Evolutionary conservation across 1,140 invertebrate genomes (phyloP), one percentile per base, ranked within the genome.

Genomic region (Daktulosphaira vitifoliae): DNA sequence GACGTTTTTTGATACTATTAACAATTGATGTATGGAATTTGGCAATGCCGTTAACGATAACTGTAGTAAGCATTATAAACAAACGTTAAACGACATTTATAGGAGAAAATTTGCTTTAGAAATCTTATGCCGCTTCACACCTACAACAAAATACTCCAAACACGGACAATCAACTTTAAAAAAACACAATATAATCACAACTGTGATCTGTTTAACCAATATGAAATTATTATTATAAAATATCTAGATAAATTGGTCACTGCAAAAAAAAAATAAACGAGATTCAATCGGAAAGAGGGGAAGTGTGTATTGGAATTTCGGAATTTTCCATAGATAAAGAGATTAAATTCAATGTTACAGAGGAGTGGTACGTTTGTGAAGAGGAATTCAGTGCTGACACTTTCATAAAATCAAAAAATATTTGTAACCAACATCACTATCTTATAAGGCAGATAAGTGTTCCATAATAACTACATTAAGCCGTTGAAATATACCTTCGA

Each of bases 301-400:
- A 46, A 25, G 56, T 62, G 56, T 62, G 56, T 62, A 62, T 62
- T 37, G 56, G 56, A 62, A 62, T 62, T 62, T 62, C 42, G 42
- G 56, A 62, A 62, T 62, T 62, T 62, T 62, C 56, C 42, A 62
- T 62, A 62, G 56, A 62, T 62, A 62, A 62, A 62, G 56, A 62
- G 56, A 62, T 48, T 62, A 48, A 48, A 62, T 6, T 11, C 29
- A 33, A 33, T 11, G 9, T 6, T 38, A 62, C 44, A 6, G 25
- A 8, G 0, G 26, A 33, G 11, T 7, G 42, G 13, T 16, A 9
- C n/a, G 16, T 29, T 20, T 6, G 1, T 2, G 11, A 62, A 5
- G 39, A 25, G 25, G 42, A 29, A 48, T 23, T 5, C 56, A 62
- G 56, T 62, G 56, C 56, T 33, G 56, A 62, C 56, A 46, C 46